Evolutionary conservation across 2,797 vertebrate species (phyloP).

Genomic region (Chaetodon trifasciatus): DNA sequence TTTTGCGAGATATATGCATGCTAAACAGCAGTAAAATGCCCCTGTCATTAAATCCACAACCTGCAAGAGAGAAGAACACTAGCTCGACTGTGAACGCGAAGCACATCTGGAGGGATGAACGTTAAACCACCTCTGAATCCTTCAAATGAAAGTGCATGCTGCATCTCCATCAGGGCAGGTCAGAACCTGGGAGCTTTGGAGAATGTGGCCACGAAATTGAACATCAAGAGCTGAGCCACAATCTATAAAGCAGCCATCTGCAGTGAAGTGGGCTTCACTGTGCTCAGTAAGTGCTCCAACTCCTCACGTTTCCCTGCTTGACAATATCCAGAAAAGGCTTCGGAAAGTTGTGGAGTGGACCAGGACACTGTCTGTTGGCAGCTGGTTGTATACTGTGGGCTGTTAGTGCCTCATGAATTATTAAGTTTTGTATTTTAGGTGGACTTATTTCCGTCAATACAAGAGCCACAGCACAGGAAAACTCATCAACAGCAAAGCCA

Average conservation of each 20-base stretch:
- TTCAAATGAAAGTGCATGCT: slow-evolving; percentile 9
- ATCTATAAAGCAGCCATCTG: slow-evolving; percentile 47
- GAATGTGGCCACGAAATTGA: slow-evolving; percentile 47
- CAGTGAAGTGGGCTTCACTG: slow-evolving; percentile 51
- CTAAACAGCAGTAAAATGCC: slow-evolving; percentile 22
- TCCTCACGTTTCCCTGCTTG: slow-evolving; percentile 32
- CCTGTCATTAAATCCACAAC: slow-evolving; percentile 20
- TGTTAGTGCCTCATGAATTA: slow-evolving; percentile 13
- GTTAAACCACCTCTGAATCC: slow-evolving; percentile 4
- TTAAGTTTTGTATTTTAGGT: neutral
- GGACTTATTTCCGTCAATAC: neutral
- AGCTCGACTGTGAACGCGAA: neutral
- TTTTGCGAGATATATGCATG: slow-evolving; percentile 18
- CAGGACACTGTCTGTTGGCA: slow-evolving; percentile 7
- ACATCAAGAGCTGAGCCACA: slow-evolving; percentile 42
- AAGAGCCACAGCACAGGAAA: neutral
- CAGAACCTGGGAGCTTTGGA: slow-evolving; percentile 32
- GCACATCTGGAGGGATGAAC: neutral
- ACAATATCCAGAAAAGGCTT: slow-evolving; percentile 40
- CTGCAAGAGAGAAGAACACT: neutral
- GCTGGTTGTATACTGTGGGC: neutral
- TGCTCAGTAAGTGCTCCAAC: slow-evolving; percentile 40
- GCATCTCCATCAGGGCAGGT: slow-evolving; percentile 11
- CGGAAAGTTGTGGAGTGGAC: slow-evolving; percentile 26
- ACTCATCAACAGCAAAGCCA: slow-evolving; percentile 19